A percentile compares a stretch with the other conserved stretches of the same genome.
These are phyloP conservation scores for Catocala sponsa DNA, from an alignment of 2,888 invertebrate genomes.

Conservation along the genomic window DNA sequence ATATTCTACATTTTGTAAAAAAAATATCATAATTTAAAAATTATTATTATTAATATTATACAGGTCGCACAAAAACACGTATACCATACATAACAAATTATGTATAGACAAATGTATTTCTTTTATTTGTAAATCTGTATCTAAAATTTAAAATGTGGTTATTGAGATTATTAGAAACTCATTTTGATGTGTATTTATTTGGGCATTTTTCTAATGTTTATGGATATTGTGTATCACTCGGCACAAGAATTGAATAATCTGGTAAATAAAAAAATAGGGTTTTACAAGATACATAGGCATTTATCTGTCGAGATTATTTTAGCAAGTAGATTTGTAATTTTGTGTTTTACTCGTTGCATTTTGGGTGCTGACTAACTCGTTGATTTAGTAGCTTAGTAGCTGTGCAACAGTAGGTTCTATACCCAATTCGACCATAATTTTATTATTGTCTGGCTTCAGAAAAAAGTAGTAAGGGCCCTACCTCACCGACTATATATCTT, in stretches of 20 bases:
- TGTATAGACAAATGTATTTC: constrained; percentile 10
- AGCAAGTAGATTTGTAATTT: no score
- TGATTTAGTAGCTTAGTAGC: no score
- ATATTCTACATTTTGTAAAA: constrained; percentile 34
- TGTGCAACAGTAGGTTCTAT: no score
- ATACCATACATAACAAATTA: constrained; percentile 12
- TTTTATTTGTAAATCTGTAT: constrained; percentile 10
- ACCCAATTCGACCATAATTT: no score
- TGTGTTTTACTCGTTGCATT: no score
- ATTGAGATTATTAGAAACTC: constrained; percentile 61
- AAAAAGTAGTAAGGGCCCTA: no score
- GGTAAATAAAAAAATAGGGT: constrained; percentile 1
- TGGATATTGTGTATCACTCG: constrained; percentile 2
- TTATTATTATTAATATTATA: constrained; percentile 8
- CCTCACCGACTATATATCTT: no score
- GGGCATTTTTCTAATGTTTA: constrained; percentile 8
- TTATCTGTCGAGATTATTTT: no score
- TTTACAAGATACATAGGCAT: no score
- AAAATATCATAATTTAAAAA: constrained; percentile 1
- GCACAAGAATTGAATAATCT: constrained; percentile 1
- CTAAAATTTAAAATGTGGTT: constrained; percentile 25
- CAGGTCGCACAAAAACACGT: constrained; percentile 19
- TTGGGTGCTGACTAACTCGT: no score
- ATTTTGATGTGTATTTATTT: constrained; percentile 49
- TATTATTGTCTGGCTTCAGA: no score